Base-by-base conservation (phyloP, 2,888 invertebrate genomes). In the Ectemnius cavifrons region DNA sequence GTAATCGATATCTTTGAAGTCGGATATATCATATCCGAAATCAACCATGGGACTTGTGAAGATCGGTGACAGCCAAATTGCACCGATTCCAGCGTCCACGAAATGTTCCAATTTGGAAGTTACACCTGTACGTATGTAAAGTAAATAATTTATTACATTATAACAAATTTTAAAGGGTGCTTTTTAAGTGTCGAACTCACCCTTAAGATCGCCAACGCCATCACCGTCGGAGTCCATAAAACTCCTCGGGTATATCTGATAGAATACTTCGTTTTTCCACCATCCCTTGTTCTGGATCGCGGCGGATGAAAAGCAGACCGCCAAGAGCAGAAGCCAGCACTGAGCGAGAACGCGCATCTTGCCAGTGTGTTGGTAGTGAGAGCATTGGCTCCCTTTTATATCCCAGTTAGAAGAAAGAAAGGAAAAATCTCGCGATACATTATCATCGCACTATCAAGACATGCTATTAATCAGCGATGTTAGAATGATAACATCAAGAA, bases 21-120 rank as follows among this genome's bases (percentile, higher is more conserved):
- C 93, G 49, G 95, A 94, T 82, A 97, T 95, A 87, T 97, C 97
- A 84, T 97, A 97, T 0, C 97, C 97, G 88, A 96, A 95, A 91
- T 97, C 97, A 0, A 94, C 92, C 95, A 96, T 95, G 0, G 97
- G 97, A 0, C 97, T 96, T 66, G 92, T 92, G 91, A 94, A 97
- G 84, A 97, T 52, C 14, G 52, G 52, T 52, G 52, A 52, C 5
- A 52, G 16, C 52, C 52, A 52, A 52, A 52, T 95, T 0, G 97
- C 95, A 11, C 94, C 94, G 0, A 97, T 93, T 0, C 96, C 95
- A 0, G 95, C 92, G 6, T 95, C 94, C 52, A 92, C 92, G 23
- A 96, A 92, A 84, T 96, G 94, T 14, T 93, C 92, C 72, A 94
- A 73, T 77, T 93, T 93, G 18, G 92, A 91, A 16, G 92, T 93